Percentiles rank a stretch among this genome's conserved stretches.
Conservation (phyloP, 2,113 vertebrate species). For the Dipodomys ordii region DNA sequence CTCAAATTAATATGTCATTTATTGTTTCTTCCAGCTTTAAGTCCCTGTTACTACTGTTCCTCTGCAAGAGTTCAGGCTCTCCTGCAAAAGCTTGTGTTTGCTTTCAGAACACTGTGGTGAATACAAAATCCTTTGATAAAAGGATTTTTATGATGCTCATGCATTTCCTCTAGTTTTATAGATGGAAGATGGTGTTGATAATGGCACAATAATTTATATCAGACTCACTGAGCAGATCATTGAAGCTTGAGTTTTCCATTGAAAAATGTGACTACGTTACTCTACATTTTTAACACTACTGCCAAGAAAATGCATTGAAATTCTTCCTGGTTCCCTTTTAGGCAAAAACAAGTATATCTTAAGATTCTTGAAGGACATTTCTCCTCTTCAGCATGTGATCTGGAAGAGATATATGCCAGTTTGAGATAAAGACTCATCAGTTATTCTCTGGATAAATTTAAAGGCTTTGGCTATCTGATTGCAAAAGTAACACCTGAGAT, state of each 20-base stretch:
- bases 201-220: conserved; percentile 74
- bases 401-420: neutral
- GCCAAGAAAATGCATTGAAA: conserved; percentile 54
- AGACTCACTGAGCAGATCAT: conserved; percentile 52
- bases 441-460: conserved; percentile 44
- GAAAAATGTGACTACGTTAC: conserved; percentile 69
- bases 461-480: conserved; percentile 43
- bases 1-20: conserved; percentile 49
- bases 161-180: conserved; percentile 70
- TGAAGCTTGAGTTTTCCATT: conserved; percentile 50
- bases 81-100: conserved; percentile 69
- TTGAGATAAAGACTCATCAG: conserved; percentile 9
- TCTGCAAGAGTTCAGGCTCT: conserved; percentile 58
- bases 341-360: conserved; percentile 45
- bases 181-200: conserved; percentile 70
- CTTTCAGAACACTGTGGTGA: conserved; percentile 58
- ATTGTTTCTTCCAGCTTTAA: conserved; percentile 49
- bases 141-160: conserved; percentile 58
- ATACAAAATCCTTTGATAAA: conserved; percentile 63
- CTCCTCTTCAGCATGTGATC: conserved; percentile 20
- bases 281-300: conserved; percentile 34
- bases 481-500: conserved; percentile 54
- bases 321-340: conserved; percentile 38
- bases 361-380: conserved; percentile 58
- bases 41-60: neutral